Base-by-base conservation (phyloP, 2,888 invertebrate genomes). In the Anoncus sp. region DNA sequence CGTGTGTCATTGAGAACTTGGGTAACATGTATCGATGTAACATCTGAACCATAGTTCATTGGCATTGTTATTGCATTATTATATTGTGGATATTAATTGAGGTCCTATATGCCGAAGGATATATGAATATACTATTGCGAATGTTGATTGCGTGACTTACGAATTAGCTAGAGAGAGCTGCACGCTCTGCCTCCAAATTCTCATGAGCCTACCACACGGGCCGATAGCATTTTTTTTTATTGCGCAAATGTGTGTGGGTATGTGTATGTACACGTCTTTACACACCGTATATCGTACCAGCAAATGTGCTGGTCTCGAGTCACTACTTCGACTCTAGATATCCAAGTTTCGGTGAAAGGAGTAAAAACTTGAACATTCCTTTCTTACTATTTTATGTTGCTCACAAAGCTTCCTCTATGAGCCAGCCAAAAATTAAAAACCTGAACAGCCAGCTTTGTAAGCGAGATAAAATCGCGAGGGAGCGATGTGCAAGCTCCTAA, bases 41-140 rank as follows among this genome's bases (percentile, higher is more conserved):
- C 24, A 38, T 45, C 53, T 24, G 43, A 10, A 27, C 22, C 20
- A 31, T 57, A 35, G 27, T 69, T 49, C 55, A 40, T 69, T 57
- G 45, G 47, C 31, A 70, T 49, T 70, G 62, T 69, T 27, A 63
- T 75, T 57, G 47, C 63, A 27, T 69, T 49, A 49, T 75, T 63
- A 69, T 63, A 47, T 69, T 20, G 51, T 55, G 22, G 47, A 27
- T 75, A 38, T 57, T 57, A 63, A 57, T 69, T 38, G 62, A 57
- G 75, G 55, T 62, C 38, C 55, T 66, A 40, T 38, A 24, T 66
- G 4, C 1, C 22, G 60, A 51, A 43, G 40, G 40, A 47, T n/a
- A 14, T 66, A 40, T 49, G n/a, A 16, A 35, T 31, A 9, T 12
- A n/a, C 31, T 16, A 60, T 35, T 16, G 43, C 22, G 60, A 38